Percentiles rank a stretch among this genome's conserved stretches.
Evolutionary conservation across 2,113 vertebrate species (phyloP).

Genomic region (Etia nguti): DNA sequence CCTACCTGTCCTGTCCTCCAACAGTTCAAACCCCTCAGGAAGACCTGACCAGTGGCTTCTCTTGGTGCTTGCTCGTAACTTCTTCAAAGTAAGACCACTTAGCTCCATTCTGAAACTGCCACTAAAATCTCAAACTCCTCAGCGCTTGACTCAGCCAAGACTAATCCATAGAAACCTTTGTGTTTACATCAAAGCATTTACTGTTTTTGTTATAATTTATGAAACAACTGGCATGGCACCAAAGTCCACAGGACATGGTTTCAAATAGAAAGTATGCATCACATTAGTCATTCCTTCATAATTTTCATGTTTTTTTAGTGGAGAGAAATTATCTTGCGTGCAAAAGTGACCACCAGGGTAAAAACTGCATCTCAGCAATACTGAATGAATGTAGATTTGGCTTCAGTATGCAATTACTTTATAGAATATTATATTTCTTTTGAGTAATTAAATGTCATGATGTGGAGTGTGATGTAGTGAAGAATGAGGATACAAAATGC

Average conservation of each 20-base stretch:
- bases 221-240: neutral
- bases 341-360: neutral
- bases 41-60: neutral
- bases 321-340: neutral
- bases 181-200: neutral
- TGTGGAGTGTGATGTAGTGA: neutral
- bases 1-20: neutral
- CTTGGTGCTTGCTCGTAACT: neutral
- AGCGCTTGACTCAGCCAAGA: neutral
- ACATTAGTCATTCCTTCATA: neutral
- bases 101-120: neutral
- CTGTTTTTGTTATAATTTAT: neutral
- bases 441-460: neutral
- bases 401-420: neutral
- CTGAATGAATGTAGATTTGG: neutral
- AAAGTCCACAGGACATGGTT: neutral
- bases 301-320: neutral
- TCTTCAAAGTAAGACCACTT: neutral
- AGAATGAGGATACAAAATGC: neutral
- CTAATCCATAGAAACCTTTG: neutral
- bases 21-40: neutral
- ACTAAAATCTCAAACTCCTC: neutral
- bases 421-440: neutral
- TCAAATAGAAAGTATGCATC: neutral
- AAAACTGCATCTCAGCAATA: neutral